These are phyloP conservation scores for Drosophila pseudotalamancana DNA, from an alignment of 2,888 invertebrate genomes.

Conservation along the genomic window DNA sequence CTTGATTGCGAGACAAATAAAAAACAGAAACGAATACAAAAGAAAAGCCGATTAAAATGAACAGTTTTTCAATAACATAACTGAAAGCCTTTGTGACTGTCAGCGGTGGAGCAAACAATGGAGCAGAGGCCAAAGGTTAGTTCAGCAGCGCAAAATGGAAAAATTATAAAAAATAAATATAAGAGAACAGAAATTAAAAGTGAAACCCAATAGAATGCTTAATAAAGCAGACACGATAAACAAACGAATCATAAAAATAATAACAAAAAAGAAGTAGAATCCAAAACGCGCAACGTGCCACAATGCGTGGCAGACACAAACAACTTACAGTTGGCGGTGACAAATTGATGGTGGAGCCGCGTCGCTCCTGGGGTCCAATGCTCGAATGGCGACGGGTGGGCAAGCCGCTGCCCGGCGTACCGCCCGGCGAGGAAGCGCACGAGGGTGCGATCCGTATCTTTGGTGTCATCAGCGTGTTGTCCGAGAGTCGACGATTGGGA, in stretches of 20 bases:
- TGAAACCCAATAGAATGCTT: constrained; percentile 24
- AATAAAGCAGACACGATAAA: constrained; percentile 58
- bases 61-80: constrained; percentile 41
- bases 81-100: constrained; percentile 52
- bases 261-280: constrained; percentile 11
- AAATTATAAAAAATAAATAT: neutral
- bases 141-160: constrained; percentile 13
- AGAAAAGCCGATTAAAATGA: constrained; percentile 39
- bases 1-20: constrained; percentile 23
- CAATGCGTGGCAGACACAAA: constrained; percentile 41
- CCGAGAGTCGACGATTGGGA: constrained; percentile 94
- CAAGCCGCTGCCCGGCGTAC: constrained; percentile 89
- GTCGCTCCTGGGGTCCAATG: constrained; percentile 95
- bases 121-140: constrained; percentile 8
- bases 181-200: neutral
- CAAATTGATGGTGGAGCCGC: constrained; percentile 92
- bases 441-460: constrained; percentile 95
- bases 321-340: constrained; percentile 94
- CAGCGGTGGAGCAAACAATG: constrained; percentile 28
- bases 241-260: constrained; percentile 13
- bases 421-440: constrained; percentile 92
- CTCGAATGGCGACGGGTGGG: constrained; percentile 95
- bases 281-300: constrained; percentile 23
- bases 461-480: constrained; percentile 96
- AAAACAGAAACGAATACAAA: neutral